Base-by-base conservation (phyloP, 2,888 invertebrate species). In the Amblyjoppa proteus region DNA sequence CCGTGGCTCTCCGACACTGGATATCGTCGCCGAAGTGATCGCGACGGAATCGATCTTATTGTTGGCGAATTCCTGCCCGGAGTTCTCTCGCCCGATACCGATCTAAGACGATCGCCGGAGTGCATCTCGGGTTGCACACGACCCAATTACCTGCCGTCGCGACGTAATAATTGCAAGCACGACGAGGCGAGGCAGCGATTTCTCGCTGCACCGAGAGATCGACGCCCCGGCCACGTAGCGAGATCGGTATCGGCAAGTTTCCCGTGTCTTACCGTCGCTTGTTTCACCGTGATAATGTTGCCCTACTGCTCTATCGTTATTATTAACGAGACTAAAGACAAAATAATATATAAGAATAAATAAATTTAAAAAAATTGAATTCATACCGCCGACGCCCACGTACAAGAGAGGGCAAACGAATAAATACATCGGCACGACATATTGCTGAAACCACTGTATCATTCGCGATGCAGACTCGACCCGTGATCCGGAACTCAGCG, bases 151-250 rank as follows among this genome's bases (percentile, higher is more conserved):
- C 81, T 45, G 68, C 70, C 61, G 75, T 75, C 69, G 64, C 84
- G 70, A 87, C 85, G 86, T 85, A 87, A 88, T 87, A 87, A 88
- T 88, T 87, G 84, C 83, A 76, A 69, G 75, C 84, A 68, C 31
- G 53, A 28, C 69, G 80, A 85, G 79, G 83, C 83, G 78, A 82
- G 79, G 76, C 79, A 58, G 71, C 58, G 76, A 77, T 85, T 83
- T 83, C 83, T 85, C 41, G 73, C 73, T 77, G 68, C 80, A 83
- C 82, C 85, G 85, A 31, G 53, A 53, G 61, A 85, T 85, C 79
- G 73, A 74, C 71, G 71, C 51, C 70, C 56, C 34, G 64, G 69
- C 56, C 69, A 51, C 56, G 56, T 64, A 20, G 56, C 38, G 41
- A 71, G 73, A 83, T 73, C 76, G 83, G 74, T 79, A 85, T 85